Percentiles rank a stretch among this genome's conserved stretches.
Evolutionary conservation across 2,888 invertebrate genomes (phyloP).

Genomic region (Drosophila borborema): DNA sequence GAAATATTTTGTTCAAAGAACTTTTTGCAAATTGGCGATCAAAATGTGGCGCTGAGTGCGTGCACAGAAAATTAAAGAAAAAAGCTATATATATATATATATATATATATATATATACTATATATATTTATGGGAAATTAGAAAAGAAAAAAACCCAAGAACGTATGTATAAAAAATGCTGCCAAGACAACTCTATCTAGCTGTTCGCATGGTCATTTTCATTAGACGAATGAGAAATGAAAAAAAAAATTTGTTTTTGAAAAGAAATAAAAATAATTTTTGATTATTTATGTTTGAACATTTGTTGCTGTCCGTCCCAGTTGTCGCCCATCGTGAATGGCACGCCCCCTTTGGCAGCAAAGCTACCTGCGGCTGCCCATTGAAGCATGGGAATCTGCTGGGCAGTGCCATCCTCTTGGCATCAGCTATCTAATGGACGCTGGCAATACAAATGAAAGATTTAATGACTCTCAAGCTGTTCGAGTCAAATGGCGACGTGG

Average conservation of each 20-base stretch:
- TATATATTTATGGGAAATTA: background rate
- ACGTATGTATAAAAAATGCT: slow-evolving; percentile 59
- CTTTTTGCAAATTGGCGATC: slow-evolving; percentile 65
- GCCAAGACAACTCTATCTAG: slow-evolving; percentile 65
- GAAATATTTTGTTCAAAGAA: slow-evolving; percentile 53
- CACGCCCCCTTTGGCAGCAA: slow-evolving; percentile 6
- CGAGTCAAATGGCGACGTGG: slow-evolving; percentile 41
- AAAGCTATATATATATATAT: slow-evolving; percentile 5
- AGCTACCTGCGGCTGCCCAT: slow-evolving; percentile 63
- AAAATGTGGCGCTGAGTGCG: slow-evolving; percentile 65
- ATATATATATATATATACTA: background rate
- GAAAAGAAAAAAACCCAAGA: background rate
- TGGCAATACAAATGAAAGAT: slow-evolving; percentile 79
- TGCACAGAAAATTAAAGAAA: slow-evolving; percentile 15
- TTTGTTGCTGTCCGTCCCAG: slow-evolving; percentile 72
- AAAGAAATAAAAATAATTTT: slow-evolving; percentile 20
- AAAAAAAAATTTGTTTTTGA: background rate
- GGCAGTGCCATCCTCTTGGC: slow-evolving; percentile 62
- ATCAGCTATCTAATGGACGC: slow-evolving; percentile 70
- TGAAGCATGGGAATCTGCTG: slow-evolving; percentile 64
- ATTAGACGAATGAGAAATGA: slow-evolving; percentile 26
- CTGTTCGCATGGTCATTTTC: slow-evolving; percentile 24
- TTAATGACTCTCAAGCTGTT: slow-evolving; percentile 72
- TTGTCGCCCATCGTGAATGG: slow-evolving; percentile 5
- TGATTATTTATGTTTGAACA: slow-evolving; percentile 78